Evolutionary conservation across 1,140 invertebrate species (phyloP).

Genomic region (Lineus longissimus): DNA sequence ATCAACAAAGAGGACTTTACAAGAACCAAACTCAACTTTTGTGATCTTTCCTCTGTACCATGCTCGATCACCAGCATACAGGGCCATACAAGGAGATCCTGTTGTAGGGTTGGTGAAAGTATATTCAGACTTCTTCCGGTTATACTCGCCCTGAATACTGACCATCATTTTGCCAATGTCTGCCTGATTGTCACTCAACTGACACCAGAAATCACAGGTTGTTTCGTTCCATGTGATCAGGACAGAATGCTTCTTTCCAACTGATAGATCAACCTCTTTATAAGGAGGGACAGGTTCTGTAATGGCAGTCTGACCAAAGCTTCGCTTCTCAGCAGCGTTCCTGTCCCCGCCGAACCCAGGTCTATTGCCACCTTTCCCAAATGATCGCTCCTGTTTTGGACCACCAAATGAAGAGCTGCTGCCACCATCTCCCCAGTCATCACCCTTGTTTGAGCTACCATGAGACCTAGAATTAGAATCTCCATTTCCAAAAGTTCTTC

Average conservation of each 20-base stretch:
- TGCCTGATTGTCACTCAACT: neutral
- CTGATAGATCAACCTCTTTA: neutral
- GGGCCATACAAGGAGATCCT: conserved; percentile 54
- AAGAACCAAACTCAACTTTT: conserved; percentile 63
- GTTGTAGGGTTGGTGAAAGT: neutral
- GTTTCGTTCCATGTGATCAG: neutral
- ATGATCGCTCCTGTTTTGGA: conserved; percentile 11
- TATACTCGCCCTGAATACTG: neutral
- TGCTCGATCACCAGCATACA: conserved; percentile 64
- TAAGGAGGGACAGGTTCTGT: neutral
- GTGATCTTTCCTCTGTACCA: conserved; percentile 77
- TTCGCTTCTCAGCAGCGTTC: neutral
- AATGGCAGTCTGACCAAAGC: neutral
- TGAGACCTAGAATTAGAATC: too few species aligned
- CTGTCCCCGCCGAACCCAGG: too few species aligned
- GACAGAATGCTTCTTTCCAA: neutral
- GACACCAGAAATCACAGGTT: neutral
- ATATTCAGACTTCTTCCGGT: neutral
- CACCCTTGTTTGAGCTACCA: too few species aligned
- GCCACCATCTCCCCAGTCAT: too few species aligned
- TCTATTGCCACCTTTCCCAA: conserved; percentile 14
- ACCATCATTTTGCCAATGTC: neutral
- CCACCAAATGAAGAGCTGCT: too few species aligned
- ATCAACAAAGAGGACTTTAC: conserved; percentile 69
- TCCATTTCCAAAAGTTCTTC: too few species aligned